Evolutionary conservation across 2,797 vertebrate genomes (phyloP).

Genomic region (Gymnothorax javanicus): DNA sequence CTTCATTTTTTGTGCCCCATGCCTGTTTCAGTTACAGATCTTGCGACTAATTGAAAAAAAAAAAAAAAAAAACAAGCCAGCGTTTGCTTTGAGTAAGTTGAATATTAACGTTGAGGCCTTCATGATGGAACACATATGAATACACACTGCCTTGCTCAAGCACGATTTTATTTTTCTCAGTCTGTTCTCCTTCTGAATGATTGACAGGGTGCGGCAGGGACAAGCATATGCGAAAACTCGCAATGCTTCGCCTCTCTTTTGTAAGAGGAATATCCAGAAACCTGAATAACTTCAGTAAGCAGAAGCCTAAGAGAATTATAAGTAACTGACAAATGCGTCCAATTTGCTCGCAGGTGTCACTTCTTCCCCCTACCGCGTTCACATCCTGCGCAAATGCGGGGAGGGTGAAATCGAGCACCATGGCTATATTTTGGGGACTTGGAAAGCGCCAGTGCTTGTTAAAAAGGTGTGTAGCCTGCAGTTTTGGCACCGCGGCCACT

Average conservation of each 20-base stretch:
- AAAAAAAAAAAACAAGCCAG: no score
- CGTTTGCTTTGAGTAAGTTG: neutral
- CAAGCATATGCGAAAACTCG: neutral
- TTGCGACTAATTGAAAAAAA: no score
- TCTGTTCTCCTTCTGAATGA: neutral
- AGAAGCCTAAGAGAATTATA: neutral
- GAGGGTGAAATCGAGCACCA: neutral
- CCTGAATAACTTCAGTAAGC: neutral
- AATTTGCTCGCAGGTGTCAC: constrained; percentile 7
- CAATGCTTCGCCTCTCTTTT: neutral
- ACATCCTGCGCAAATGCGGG: neutral
- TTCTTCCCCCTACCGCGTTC: neutral
- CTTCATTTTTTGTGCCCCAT: neutral
- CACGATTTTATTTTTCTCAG: neutral
- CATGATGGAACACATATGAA: neutral
- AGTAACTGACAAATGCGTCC: neutral
- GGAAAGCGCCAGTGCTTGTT: neutral
- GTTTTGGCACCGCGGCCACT: neutral
- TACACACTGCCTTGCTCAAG: neutral
- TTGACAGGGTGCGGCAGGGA: neutral
- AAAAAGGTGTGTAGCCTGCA: constrained; percentile 17
- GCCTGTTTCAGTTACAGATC: neutral
- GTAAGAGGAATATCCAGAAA: neutral
- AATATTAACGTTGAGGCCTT: neutral
- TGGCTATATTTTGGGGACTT: neutral